These are phyloP conservation scores for Geotrupes spiniger DNA, from an alignment of 2,888 invertebrate genomes.

Conservation along the genomic window DNA sequence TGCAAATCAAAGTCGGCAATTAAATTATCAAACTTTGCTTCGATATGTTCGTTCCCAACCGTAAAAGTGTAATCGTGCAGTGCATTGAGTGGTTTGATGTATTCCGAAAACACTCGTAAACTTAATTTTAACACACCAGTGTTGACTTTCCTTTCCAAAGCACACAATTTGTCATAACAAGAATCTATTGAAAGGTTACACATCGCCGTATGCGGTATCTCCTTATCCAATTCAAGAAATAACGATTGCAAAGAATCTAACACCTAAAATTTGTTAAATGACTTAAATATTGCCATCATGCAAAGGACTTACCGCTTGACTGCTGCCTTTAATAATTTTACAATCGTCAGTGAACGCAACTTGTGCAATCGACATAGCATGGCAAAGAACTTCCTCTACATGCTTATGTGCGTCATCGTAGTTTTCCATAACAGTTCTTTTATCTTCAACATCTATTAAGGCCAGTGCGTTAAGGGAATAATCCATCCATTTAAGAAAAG, in stretches of 20 bases:
- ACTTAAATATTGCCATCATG: not conserved
- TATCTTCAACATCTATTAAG: slow-evolving; percentile 33
- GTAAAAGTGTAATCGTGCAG: slow-evolving; percentile 37
- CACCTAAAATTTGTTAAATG: slow-evolving; percentile 48
- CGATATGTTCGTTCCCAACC: slow-evolving; percentile 40
- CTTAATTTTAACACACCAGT: slow-evolving; percentile 61
- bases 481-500: slow-evolving; percentile 45
- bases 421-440: slow-evolving; percentile 18
- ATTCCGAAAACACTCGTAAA: slow-evolving; percentile 48
- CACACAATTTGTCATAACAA: slow-evolving; percentile 60
- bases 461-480: slow-evolving; percentile 39
- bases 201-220: slow-evolving; percentile 52
- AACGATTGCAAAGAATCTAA: slow-evolving; percentile 54
- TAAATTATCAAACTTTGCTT: slow-evolving; percentile 52
- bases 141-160: slow-evolving; percentile 65
- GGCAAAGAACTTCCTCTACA: slow-evolving; percentile 45
- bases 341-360: slow-evolving; percentile 41
- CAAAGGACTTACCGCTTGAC: slow-evolving; percentile 53
- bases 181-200: slow-evolving; percentile 60
- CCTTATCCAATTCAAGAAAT: slow-evolving; percentile 49
- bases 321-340: slow-evolving; percentile 53
- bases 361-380: slow-evolving; percentile 48
- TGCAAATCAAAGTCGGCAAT: slow-evolving; percentile 65
- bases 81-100: slow-evolving; percentile 35
- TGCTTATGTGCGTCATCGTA: slow-evolving; percentile 31